Evolutionary conservation across 2,113 vertebrate species (phyloP).

Genomic region (Saccopteryx leptura): DNA sequence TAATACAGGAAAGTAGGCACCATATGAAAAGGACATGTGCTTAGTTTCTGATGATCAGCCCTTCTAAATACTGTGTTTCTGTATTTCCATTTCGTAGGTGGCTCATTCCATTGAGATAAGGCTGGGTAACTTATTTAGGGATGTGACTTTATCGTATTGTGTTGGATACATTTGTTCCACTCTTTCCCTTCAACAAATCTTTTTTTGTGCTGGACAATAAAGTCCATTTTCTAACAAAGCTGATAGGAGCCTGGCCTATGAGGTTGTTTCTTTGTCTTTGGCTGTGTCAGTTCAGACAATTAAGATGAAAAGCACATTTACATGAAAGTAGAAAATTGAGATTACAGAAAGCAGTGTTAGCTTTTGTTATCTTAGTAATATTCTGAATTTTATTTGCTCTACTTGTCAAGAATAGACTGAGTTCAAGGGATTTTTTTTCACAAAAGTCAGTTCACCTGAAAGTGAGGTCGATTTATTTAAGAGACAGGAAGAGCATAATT

Average conservation of each 20-base stretch:
- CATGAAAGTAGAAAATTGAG: constrained; percentile 76
- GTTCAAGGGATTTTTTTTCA: constrained; percentile 58
- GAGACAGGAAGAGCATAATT: constrained; percentile 65
- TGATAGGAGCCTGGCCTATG: constrained; percentile 49
- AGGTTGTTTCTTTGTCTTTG: constrained; percentile 73
- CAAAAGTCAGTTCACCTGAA: constrained; percentile 74
- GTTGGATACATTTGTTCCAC: constrained; percentile 45
- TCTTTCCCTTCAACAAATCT: constrained; percentile 41
- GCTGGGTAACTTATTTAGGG: background rate
- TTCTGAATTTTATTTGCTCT: constrained; percentile 78
- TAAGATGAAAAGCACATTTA: constrained; percentile 80
- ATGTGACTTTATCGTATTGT: constrained; percentile 46
- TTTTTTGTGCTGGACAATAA: constrained; percentile 64
- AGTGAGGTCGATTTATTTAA: constrained; percentile 73
- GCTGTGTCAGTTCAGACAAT: constrained; percentile 72
- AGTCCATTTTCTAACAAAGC: constrained; percentile 71
- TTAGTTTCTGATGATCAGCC: background rate
- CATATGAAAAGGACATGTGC: background rate
- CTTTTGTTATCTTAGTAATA: constrained; percentile 82
- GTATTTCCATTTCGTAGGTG: background rate
- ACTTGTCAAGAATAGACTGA: constrained; percentile 71
- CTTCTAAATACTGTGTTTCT: constrained; percentile 16
- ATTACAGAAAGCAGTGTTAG: constrained; percentile 72
- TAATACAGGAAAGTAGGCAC: background rate
- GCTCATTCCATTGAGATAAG: constrained; percentile 53